These are phyloP conservation scores for Dendroctonus ponderosae DNA, from an alignment of 1,140 invertebrate species.

Conservation along the genomic window DNA sequence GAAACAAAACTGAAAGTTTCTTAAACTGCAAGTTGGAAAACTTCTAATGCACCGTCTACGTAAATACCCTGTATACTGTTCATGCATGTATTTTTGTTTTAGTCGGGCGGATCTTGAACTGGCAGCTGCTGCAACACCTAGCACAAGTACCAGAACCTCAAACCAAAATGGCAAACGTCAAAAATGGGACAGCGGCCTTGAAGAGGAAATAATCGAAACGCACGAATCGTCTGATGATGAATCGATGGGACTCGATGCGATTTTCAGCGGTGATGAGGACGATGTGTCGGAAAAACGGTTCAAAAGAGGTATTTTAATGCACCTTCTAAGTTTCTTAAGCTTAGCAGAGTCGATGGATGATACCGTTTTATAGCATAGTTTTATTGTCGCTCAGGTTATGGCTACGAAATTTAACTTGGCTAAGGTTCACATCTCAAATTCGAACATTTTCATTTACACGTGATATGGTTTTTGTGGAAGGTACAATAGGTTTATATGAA, in stretches of 20 bases:
- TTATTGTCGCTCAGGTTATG: too few species aligned
- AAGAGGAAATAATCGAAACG: slow-evolving; percentile 49
- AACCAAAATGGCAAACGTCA: slow-evolving; percentile 51
- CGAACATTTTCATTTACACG: too few species aligned
- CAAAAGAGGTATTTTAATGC: slow-evolving; percentile 30
- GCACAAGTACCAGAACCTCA: slow-evolving; percentile 11
- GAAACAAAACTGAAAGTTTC: too few species aligned
- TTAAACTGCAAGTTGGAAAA: too few species aligned
- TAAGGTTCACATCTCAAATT: too few species aligned
- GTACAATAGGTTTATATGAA: too few species aligned
- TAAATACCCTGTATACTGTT: too few species aligned
- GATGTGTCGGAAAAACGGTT: slow-evolving; percentile 34
- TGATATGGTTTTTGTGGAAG: too few species aligned
- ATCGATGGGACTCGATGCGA: slow-evolving; percentile 25
- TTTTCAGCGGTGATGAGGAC: slow-evolving; percentile 40
- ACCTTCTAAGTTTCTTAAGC: not conserved
- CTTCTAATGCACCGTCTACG: too few species aligned
- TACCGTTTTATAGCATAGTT: too few species aligned
- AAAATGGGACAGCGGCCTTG: slow-evolving; percentile 61
- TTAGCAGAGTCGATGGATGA: not conserved
- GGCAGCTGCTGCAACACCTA: not conserved
- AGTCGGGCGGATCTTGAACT: not conserved
- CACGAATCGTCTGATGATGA: slow-evolving; percentile 39
- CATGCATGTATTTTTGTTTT: too few species aligned
- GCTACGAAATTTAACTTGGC: too few species aligned